These are phyloP conservation scores for Heliconius congener DNA, from an alignment of 1,140 invertebrate genomes.

Conservation along the genomic window DNA sequence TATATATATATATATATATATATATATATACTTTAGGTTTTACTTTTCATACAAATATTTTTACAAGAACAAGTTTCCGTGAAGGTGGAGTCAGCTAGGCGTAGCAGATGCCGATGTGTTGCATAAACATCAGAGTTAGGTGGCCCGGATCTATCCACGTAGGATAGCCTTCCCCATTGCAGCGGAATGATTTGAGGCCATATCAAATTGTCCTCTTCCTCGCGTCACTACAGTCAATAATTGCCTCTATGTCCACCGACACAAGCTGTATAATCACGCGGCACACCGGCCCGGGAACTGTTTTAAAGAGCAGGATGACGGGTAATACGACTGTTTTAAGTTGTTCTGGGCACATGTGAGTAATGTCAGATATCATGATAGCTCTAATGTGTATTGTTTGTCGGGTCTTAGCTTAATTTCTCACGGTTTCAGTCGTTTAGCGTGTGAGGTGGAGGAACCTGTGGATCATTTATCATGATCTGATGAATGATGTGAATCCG, in stretches of 20 bases:
- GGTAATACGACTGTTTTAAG: constrained; percentile 39
- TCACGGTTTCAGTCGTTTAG: constrained; percentile 13
- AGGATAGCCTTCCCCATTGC: constrained; percentile 74
- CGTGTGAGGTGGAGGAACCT: not conserved
- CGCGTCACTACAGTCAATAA: constrained; percentile 54
- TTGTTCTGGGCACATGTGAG: constrained; percentile 29
- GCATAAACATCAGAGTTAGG: constrained; percentile 53
- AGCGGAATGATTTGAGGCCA: constrained; percentile 77
- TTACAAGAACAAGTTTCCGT: constrained; percentile 32
- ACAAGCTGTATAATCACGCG: constrained; percentile 61
- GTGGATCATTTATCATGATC: not conserved
- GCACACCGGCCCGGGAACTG: constrained; percentile 55
- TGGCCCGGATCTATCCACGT: constrained; percentile 65
- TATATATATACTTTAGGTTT: not conserved
- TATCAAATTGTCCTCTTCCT: constrained; percentile 76
- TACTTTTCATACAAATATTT: constrained; percentile 18
- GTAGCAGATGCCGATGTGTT: constrained; percentile 32
- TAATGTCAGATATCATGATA: constrained; percentile 17
- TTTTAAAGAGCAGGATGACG: constrained; percentile 64
- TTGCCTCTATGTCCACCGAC: constrained; percentile 59
- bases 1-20: no score
- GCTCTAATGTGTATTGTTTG: constrained; percentile 6
- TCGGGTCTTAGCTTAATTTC: constrained; percentile 1
- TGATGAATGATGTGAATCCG: not conserved
- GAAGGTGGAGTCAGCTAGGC: constrained; percentile 24